A percentile compares a stretch with the other conserved stretches of the same genome.
These are phyloP conservation scores for Leptinotarsa undecemlineata DNA, from an alignment of 1,140 invertebrate genomes.

Conservation along the genomic window DNA sequence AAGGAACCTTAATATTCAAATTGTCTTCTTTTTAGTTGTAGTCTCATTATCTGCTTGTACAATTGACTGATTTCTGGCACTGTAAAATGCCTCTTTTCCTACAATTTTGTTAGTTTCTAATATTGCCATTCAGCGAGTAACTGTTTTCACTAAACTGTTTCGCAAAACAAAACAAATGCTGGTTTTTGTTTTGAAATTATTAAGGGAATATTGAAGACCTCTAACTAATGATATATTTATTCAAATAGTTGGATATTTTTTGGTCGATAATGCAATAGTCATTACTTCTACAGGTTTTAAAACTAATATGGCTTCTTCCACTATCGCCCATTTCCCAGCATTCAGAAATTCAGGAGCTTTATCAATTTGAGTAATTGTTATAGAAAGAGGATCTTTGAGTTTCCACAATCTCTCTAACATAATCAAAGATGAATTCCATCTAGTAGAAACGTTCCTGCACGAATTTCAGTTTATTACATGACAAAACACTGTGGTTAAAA, in stretches of 20 bases:
- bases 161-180: not conserved
- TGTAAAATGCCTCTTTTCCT: constrained; percentile 42
- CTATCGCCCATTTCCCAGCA: constrained; percentile 4
- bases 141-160: not conserved
- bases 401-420: constrained; percentile 46
- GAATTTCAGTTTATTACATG: constrained; percentile 34
- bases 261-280: constrained; percentile 25
- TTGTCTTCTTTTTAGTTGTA: not conserved
- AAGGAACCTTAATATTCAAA: not conserved
- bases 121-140: constrained; percentile 12
- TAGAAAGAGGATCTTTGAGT: constrained; percentile 17
- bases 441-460: constrained; percentile 30
- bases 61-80: constrained; percentile 7
- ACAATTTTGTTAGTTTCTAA: constrained; percentile 11
- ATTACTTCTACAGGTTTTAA: constrained; percentile 19
- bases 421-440: constrained; percentile 50
- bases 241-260: constrained; percentile 44
- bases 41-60: constrained; percentile 13
- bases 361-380: constrained; percentile 20
- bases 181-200: constrained; percentile 13
- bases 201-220: not conserved
- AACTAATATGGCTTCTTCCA: not conserved
- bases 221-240: constrained; percentile 11
- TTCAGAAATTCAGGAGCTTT: constrained; percentile 20
- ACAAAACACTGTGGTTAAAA: constrained; percentile 41